A percentile compares a stretch with the other conserved stretches of the same genome.
phyloP scores from a whole-genome alignment of 2,888 invertebrate species.

The Lasioglossum leucozonium region DNA sequence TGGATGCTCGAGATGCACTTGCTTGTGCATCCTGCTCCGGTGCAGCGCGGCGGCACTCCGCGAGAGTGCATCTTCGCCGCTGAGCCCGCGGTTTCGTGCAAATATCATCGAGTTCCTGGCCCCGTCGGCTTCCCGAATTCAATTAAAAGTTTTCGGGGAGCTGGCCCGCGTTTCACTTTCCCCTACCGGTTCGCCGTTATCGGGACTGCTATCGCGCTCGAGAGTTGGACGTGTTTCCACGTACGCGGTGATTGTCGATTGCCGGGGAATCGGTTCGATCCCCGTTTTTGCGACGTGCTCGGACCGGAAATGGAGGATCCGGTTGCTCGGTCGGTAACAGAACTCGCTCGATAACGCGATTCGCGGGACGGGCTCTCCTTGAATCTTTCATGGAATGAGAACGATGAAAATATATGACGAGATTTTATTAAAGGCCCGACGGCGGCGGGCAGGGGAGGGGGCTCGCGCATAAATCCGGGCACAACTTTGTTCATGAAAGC shows the following conservation, averaged over 20 bases:
- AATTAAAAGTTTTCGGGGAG: constrained; percentile 43
- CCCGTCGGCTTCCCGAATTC: constrained; percentile 34
- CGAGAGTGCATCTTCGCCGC: constrained; percentile 46
- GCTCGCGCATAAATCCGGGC: constrained; percentile 24
- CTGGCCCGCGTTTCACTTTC: neutral
- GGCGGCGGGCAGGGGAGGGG: neutral
- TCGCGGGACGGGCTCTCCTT: neutral
- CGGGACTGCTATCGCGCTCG: neutral
- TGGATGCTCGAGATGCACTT: constrained; percentile 50
- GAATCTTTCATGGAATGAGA: neutral
- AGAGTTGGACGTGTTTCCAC: neutral
- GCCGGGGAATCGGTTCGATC: neutral
- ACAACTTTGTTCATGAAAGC: constrained; percentile 54
- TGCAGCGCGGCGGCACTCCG: too few species aligned
- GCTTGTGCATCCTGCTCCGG: constrained; percentile 27
- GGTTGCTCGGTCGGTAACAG: neutral
- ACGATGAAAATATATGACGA: neutral
- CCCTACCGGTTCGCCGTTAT: neutral
- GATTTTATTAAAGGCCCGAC: constrained; percentile 36
- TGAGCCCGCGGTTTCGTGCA: constrained; percentile 56
- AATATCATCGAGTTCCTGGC: constrained; percentile 37
- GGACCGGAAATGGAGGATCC: neutral
- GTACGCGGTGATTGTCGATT: neutral
- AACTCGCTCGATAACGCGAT: constrained; percentile 10
- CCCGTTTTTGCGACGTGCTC: neutral